Evolutionary conservation across 2,888 invertebrate genomes (phyloP), one percentile per base, ranked within the genome.

Genomic region (Nebria salina): DNA sequence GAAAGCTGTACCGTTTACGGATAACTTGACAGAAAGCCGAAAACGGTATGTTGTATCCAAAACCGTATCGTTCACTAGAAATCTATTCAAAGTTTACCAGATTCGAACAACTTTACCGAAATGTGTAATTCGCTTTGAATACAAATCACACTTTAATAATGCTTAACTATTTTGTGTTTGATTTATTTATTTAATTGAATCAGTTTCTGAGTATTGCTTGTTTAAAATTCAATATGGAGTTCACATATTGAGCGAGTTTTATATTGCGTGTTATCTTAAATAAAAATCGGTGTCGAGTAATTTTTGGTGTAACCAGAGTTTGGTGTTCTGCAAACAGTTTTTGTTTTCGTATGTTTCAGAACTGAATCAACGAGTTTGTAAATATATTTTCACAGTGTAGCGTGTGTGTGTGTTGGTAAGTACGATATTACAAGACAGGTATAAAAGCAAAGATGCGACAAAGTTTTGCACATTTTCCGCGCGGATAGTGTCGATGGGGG

Each of bases 11-110:
- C 9, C 54, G 54, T 8, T 54, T 13, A 54, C 8, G 54, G 78
- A 72, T 78, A 73, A 78, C 72, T 54, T 78, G 78, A 78, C 78
- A 65, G 78, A 78, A 78, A 78, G 78, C 72, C 72, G 78, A 72
- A 78, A 78, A 78, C 54, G 8, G 54, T 54, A 8, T 54, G 13
- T 54, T 54, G 54, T 7, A 8, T 54, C 54, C 54, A 54, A 54
- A 54, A 13, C 54, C 54, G 54, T 54, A 54, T 54, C 54, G 54
- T 13, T 2, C 7, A 54, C 54, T 34, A 54, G 54, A 8, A 54
- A 54, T 54, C 54, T 54, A 8, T 54, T 54, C 54, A 54, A 54
- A 54, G 11, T 54, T 54, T 8, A 11, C 7, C 54, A 54, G 54
- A 54, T 54, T 54, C 13, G 54, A 8, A 54, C 54, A 54, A 54